Conservation (phyloP, 2,113 vertebrate species). For the Tinamus guttatus region DNA sequence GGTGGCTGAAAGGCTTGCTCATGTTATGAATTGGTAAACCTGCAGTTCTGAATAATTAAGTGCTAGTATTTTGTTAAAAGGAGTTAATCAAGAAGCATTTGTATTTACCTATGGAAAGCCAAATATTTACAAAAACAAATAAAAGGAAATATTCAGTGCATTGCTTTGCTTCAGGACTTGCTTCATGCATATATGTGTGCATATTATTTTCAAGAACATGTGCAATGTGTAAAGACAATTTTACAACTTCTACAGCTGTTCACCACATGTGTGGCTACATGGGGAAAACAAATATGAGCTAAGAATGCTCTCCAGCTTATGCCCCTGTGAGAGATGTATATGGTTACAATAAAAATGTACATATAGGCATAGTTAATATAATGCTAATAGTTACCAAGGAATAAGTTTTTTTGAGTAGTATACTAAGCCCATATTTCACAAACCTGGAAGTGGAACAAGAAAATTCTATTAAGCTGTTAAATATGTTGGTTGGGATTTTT, state of each 20-base stretch:
- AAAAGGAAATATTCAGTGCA: not conserved
- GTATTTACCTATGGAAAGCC: not conserved
- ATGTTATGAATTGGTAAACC: not conserved
- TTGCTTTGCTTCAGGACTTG: conserved; percentile 13
- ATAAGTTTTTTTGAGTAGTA: conserved; percentile 29
- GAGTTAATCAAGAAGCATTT: not conserved
- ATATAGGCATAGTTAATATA: conserved; percentile 8
- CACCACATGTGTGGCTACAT: conserved; percentile 69
- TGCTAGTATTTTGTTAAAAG: conserved; percentile 6
- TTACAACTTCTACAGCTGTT: conserved; percentile 73
- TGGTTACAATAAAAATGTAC: conserved; percentile 46
- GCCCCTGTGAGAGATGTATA: conserved; percentile 47
- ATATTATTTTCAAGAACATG: not conserved
- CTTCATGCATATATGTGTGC: not conserved
- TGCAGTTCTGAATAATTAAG: conserved; percentile 9
- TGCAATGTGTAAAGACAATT: conserved; percentile 40
- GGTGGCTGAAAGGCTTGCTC: not conserved
- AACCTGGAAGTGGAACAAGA: not conserved
- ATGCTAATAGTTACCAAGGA: not conserved
- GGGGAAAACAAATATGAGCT: conserved; percentile 60
- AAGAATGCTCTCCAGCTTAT: conserved; percentile 43
- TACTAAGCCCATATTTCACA: not conserved
- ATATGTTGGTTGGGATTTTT: not conserved
- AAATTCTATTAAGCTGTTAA: not conserved
- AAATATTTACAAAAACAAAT: not conserved